phyloP scores from a whole-genome alignment of 1,140 invertebrate genomes.

The Lucilia sericata region DNA sequence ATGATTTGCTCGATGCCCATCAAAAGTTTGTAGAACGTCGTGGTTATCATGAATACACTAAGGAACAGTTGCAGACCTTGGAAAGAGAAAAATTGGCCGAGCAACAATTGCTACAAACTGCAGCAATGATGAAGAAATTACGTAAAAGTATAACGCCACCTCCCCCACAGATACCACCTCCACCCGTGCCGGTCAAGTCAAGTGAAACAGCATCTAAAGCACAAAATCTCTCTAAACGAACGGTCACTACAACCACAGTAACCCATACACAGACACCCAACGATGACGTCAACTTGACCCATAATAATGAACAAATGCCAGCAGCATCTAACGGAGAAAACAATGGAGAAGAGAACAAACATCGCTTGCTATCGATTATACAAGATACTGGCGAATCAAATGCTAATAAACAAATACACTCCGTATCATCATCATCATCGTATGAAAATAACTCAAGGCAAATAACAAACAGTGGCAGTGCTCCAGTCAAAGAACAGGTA shows the following conservation, averaged over 20 bases:
- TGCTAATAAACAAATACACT: conserved; percentile 45
- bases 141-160: conserved; percentile 64
- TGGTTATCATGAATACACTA: conserved; percentile 70
- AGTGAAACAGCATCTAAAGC: conserved; percentile 61
- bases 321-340: conserved; percentile 2
- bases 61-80: conserved; percentile 56
- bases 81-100: conserved; percentile 57
- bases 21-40: conserved; percentile 76
- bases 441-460: conserved; percentile 64
- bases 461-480: conserved; percentile 44
- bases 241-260: conserved; percentile 43
- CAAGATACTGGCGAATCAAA: conserved; percentile 61
- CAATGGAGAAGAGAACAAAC: conserved; percentile 55
- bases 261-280: not conserved
- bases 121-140: conserved; percentile 64
- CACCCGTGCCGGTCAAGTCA: conserved; percentile 62
- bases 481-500: conserved; percentile 7
- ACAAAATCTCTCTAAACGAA: conserved; percentile 50
- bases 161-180: conserved; percentile 53
- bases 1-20: conserved; percentile 76
- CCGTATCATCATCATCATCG: conserved; percentile 55
- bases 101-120: conserved; percentile 60
- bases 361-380: conserved; percentile 71
- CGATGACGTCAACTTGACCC: not conserved
- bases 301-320: conserved; percentile 35